Evolutionary conservation across 2,113 vertebrate genomes (phyloP).

Genomic region (Hiodon tergisus): DNA sequence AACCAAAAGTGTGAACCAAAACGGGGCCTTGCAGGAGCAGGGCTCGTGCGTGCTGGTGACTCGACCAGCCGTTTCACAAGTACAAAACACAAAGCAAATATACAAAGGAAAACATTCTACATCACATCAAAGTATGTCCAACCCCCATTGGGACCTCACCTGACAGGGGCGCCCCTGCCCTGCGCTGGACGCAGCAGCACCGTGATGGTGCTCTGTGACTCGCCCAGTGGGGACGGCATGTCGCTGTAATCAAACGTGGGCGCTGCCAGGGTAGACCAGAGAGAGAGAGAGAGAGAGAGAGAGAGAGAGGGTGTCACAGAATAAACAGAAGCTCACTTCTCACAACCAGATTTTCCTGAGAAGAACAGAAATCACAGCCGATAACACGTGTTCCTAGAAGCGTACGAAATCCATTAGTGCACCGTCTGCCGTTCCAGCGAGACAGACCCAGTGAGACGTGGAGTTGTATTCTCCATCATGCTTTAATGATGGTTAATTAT

Average conservation of each 20-base stretch:
- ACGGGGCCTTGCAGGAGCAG: not conserved
- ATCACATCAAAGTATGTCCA: conserved; percentile 5
- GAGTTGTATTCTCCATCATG: too few relatives aligned
- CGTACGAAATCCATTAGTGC: too few relatives aligned
- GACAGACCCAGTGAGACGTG: too few relatives aligned
- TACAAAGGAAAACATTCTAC: not conserved
- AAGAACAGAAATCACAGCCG: not conserved
- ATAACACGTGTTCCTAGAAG: not conserved
- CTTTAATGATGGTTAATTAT: too few relatives aligned
- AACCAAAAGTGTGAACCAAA: not conserved
- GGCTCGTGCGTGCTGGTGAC: too few relatives aligned
- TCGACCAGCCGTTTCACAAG: not conserved
- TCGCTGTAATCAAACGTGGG: conserved; percentile 90
- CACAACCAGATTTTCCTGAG: too few relatives aligned
- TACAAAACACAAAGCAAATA: not conserved
- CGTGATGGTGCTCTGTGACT: conserved; percentile 90
- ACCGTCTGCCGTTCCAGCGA: too few relatives aligned
- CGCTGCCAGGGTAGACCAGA: conserved; percentile 52
- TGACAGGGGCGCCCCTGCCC: conserved; percentile 88
- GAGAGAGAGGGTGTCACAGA: not conserved
- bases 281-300: not conserved
- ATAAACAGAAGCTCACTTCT: too few relatives aligned
- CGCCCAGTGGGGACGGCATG: conserved; percentile 77
- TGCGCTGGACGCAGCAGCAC: conserved; percentile 86
- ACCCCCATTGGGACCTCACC: conserved; percentile 55